Evolutionary conservation across 2,888 invertebrate genomes (phyloP).

Genomic region (Craniophora ligustri): DNA sequence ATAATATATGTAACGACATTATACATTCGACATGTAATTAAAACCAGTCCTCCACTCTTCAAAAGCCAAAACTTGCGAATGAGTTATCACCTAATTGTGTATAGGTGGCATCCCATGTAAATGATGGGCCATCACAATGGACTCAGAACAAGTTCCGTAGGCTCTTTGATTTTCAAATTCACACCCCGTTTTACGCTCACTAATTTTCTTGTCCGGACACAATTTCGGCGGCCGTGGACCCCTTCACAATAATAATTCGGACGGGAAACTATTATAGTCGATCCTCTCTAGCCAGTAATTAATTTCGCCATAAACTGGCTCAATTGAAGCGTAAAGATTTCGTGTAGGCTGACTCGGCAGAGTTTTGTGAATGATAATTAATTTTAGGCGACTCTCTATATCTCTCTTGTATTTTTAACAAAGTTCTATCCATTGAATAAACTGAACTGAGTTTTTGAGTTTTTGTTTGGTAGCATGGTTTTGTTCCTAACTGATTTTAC

Average conservation of each 20-base stretch:
- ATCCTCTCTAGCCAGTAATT: conserved; percentile 87
- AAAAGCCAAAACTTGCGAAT: conserved; percentile 69
- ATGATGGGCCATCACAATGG: conserved; percentile 83
- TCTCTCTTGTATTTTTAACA: conserved; percentile 74
- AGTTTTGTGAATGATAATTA: conserved; percentile 82
- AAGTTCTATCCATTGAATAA: conserved; percentile 62
- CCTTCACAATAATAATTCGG: conserved; percentile 87
- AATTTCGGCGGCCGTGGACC: conserved; percentile 75
- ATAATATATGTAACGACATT: conserved; percentile 42
- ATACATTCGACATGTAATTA: conserved; percentile 52
- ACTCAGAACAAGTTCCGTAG: conserved; percentile 77
- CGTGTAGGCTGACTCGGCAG: conserved; percentile 79
- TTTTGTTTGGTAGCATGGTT: conserved; percentile 32
- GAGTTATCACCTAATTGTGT: conserved; percentile 73
- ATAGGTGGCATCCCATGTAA: conserved; percentile 84
- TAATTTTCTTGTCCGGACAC: conserved; percentile 89
- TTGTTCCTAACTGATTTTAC: background rate
- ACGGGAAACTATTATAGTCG: conserved; percentile 87
- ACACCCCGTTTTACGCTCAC: conserved; percentile 88
- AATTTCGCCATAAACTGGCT: conserved; percentile 86
- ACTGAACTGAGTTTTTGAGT: conserved; percentile 53
- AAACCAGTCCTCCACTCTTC: conserved; percentile 55
- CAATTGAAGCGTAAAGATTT: conserved; percentile 88
- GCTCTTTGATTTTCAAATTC: conserved; percentile 87
- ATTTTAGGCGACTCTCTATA: conserved; percentile 71